Evolutionary conservation across 2,113 vertebrate species (phyloP).

Genomic region (Poicephalus meyeri): DNA sequence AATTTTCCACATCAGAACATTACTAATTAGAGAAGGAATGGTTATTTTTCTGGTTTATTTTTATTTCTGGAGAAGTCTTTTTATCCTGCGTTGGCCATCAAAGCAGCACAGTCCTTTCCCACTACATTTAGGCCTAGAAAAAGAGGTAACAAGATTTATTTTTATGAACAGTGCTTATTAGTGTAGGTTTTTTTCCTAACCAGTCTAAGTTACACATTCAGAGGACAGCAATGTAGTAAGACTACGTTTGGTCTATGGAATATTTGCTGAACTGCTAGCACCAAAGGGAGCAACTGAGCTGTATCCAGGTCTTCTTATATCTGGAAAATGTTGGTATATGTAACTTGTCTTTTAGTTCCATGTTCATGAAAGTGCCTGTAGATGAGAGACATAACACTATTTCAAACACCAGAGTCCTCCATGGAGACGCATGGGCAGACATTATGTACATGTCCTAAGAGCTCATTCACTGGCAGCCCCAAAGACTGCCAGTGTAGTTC

Average conservation of each 20-base stretch:
- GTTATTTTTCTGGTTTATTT: not conserved
- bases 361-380: constrained; percentile 70
- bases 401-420: constrained; percentile 58
- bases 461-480: constrained; percentile 16
- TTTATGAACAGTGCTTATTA: constrained; percentile 57
- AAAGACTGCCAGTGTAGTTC: not conserved
- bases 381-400: constrained; percentile 65
- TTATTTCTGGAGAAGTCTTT: constrained; percentile 14
- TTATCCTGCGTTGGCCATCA: not conserved
- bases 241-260: constrained; percentile 60
- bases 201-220: constrained; percentile 68
- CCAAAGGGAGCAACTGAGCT: constrained; percentile 66
- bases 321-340: not conserved
- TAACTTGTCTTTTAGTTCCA: constrained; percentile 43
- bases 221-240: constrained; percentile 52
- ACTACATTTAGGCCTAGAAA: constrained; percentile 41
- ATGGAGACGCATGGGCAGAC: not conserved
- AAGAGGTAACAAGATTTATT: constrained; percentile 57
- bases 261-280: constrained; percentile 69
- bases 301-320: constrained; percentile 11
- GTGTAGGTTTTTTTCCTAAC: constrained; percentile 21
- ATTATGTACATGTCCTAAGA: not conserved
- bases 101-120: constrained; percentile 34
- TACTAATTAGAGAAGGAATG: not conserved
- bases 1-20: constrained; percentile 5